Percentiles rank a stretch among this genome's conserved stretches.
Evolutionary conservation across 2,797 vertebrate genomes (phyloP).

Genomic region (Microctenopoma lineatum): DNA sequence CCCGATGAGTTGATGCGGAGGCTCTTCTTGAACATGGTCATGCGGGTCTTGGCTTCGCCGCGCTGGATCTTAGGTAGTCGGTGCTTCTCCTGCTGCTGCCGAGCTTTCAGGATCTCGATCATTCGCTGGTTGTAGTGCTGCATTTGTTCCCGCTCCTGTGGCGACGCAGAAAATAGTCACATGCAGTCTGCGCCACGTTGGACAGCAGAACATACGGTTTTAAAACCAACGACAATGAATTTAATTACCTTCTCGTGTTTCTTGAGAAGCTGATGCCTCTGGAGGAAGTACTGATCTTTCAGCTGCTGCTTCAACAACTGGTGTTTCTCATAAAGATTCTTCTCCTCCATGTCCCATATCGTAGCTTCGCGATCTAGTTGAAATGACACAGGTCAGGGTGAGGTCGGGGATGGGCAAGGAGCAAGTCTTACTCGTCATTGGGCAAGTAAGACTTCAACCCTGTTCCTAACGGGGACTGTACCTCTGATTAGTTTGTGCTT

Average conservation of each 20-base stretch:
- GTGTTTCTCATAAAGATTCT: conserved; percentile 90
- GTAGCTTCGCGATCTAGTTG: conserved; percentile 87
- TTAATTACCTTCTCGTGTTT: conserved; percentile 93
- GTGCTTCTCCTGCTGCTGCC: conserved; percentile 93
- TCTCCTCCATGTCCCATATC: conserved; percentile 95
- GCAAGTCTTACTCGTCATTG: no score
- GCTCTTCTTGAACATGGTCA: conserved; percentile 99
- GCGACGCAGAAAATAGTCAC: background rate
- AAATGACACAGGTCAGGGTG: no score
- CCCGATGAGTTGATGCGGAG: conserved; percentile 90
- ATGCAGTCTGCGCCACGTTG: background rate
- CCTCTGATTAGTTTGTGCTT: conserved; percentile 95
- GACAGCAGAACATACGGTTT: background rate
- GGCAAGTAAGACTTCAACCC: no score
- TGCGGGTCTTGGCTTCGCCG: conserved; percentile 92
- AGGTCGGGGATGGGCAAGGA: no score
- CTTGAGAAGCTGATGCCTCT: conserved; percentile 93
- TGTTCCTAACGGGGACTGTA: conserved; percentile 47
- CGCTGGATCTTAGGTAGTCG: conserved; percentile 95
- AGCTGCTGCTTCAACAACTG: conserved; percentile 96
- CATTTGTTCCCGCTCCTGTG: conserved; percentile 96
- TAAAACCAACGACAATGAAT: background rate
- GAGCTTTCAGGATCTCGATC: conserved; percentile 88
- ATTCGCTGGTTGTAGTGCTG: conserved; percentile 97
- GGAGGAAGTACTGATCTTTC: conserved; percentile 97